Base-by-base conservation (phyloP, 2,113 vertebrate genomes). In the Microtus ochrogaster region DNA sequence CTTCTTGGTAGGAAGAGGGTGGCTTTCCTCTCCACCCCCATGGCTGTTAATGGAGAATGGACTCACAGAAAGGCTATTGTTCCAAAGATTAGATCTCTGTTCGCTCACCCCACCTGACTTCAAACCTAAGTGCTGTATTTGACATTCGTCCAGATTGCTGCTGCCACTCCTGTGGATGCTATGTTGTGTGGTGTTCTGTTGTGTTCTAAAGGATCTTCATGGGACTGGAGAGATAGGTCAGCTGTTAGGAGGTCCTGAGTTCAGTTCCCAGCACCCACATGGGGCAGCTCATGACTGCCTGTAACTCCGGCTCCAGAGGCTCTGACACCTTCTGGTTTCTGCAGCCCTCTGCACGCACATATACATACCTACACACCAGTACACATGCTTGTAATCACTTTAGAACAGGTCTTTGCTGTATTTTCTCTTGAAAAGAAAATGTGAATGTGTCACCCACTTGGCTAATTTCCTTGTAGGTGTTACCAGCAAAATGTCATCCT, bases 31-130 rank as follows among this genome's bases (percentile, higher is more conserved):
- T 90, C 77, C 89, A 83, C 72, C 76, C 89, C 94, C 94, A 84
- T 95, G 87, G 72, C 95, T 93, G 90, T 94, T 95, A 41, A 74
- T 58, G 91, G 55, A 58, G 94, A 81, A 81, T 73, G 79, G 70
- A 87, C 89, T 92, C 21, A 93, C 52, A 83, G 49, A 81, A 94
- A 95, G 95, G 83, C 77, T 70, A 94, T 94, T 96, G 84, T 95
- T 91, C 92, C 93, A 92, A 68, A 91, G 79, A 94, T 68, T 39
- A 61, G 55, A 70, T 81, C 92, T 96, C 61, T 73, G 86, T 87
- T 90, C 92, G 92, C 89, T 47, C 49, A 24, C 94, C 87, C 58
- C 58, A 44, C 82, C 55, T 52, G 70, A 89, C 19, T 85, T 93
- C 83, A 70, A 95, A 90, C 84, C 44, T 33, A 92, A 96, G 89